phyloP scores from a whole-genome alignment of 2,797 vertebrate genomes.

The Onychomys torridus region DNA sequence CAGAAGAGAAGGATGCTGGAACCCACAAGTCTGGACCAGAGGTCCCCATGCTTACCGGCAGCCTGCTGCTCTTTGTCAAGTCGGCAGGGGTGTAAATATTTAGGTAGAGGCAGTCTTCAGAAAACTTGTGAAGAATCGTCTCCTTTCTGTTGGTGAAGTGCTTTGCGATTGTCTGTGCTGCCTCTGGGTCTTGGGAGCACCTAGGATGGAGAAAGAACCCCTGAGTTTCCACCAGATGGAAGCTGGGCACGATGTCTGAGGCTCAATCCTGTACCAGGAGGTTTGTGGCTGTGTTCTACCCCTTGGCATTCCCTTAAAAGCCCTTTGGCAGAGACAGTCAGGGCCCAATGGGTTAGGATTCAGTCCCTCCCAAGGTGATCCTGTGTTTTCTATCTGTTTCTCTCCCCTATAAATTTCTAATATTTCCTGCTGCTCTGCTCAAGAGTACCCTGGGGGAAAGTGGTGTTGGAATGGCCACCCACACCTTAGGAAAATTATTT shows the following conservation, averaged over 20 bases:
- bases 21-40: accelerated
- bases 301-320: too few species aligned
- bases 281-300: too few species aligned
- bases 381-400: too few species aligned
- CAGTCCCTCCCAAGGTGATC: too few species aligned
- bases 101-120: background rate
- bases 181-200: slow-evolving; percentile 41
- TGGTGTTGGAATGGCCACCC: too few species aligned
- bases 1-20: too few species aligned
- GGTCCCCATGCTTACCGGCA: background rate
- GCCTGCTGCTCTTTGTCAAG: background rate
- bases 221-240: background rate
- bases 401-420: too few species aligned
- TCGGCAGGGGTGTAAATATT: background rate
- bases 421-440: too few species aligned
- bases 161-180: accelerated
- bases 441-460: too few species aligned
- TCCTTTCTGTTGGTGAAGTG: slow-evolving; percentile 38
- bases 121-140: background rate
- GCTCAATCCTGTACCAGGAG: background rate
- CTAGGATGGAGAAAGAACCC: background rate
- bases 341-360: too few species aligned
- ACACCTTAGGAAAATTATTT: background rate
- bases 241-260: accelerated
- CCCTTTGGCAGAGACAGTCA: too few species aligned